A percentile compares a stretch with the other conserved stretches of the same genome.
Evolutionary conservation across 2,888 invertebrate species (phyloP).

Genomic region (Pyrocoelia pectoralis): DNA sequence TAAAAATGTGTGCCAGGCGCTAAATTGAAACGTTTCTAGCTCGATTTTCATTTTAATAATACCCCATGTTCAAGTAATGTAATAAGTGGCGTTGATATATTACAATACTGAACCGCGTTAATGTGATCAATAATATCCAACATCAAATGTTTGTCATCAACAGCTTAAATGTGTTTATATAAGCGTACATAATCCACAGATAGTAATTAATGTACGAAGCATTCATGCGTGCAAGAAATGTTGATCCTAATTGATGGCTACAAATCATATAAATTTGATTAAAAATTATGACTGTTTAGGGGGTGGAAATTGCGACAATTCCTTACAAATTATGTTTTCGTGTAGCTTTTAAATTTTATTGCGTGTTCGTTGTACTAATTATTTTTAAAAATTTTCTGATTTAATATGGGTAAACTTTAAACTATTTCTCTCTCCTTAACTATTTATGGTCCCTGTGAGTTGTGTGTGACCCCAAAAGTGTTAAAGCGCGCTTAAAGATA

Average conservation of each 20-base stretch:
- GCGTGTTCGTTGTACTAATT: slow-evolving; percentile 5
- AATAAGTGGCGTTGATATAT: slow-evolving; percentile 4
- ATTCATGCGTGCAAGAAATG: slow-evolving; percentile 20
- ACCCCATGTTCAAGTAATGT: not conserved
- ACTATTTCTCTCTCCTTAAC: slow-evolving; percentile 20
- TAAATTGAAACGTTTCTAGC: not conserved
- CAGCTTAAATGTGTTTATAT: slow-evolving; percentile 20
- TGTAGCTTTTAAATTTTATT: slow-evolving; percentile 8
- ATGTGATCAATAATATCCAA: slow-evolving; percentile 22
- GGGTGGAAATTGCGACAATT: slow-evolving; percentile 6
- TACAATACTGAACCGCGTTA: slow-evolving; percentile 2
- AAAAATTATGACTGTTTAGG: not conserved
- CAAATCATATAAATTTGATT: not conserved
- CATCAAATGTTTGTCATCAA: slow-evolving; percentile 29
- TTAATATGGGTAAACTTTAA: not conserved
- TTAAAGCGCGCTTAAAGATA: slow-evolving; percentile 49
- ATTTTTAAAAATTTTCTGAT: not conserved
- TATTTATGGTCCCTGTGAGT: slow-evolving; percentile 47
- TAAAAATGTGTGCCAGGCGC: not conserved
- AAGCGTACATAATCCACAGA: slow-evolving; percentile 20
- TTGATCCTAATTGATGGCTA: not conserved
- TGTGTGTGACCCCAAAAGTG: slow-evolving; percentile 46
- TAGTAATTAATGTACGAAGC: slow-evolving; percentile 23
- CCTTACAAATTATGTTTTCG: slow-evolving; percentile 12
- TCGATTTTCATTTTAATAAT: slow-evolving; percentile 1